Base-by-base conservation (phyloP, 2,888 invertebrate species). In the Drosophila ustulata region DNA sequence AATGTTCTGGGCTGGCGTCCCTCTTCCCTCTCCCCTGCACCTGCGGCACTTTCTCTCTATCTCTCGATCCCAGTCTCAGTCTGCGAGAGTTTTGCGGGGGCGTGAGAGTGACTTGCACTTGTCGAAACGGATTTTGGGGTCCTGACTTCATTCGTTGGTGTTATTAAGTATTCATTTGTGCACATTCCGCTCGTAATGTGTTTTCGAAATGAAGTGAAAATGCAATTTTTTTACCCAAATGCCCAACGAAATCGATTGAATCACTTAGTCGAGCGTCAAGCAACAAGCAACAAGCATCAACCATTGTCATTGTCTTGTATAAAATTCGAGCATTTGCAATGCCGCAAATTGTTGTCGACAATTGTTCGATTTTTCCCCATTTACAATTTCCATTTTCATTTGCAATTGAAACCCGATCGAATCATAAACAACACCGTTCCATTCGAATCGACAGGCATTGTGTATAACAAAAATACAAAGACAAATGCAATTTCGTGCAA, bases 141-240 rank as follows among this genome's bases (percentile, higher is more conserved):
- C 57, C 68, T 41, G 67, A 52, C 66, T 71, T 66, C 50, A 59
- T 55, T 57, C 63, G 43, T 69, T 46, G 46, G 64, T 66, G 70
- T 71, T 84, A 82, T 82, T 76, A 84, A 78, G 84, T 82, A 80
- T 84, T 83, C 78, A 83, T 84, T 82, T 78, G 82, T 47, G 70
- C 71, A 82, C 82, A 82, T 82, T 82, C 78, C 66, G 5, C 34
- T 25, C 57, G 58, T 80, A 80, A 75, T 81, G 75, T 66, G 56
- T 59, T 70, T 18, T 59, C 49, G 28, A 25, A 64, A 67, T 59
- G 63, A 64, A 71, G 62, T 81, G 81, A 66, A 70, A 75, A 69
- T 76, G 71, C 76, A 74, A 67, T 70, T 80, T 75, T 18, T 63
- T 57, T 46, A 47, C 41, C 3, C 43, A 61, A 61, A 66, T 30